Evolutionary conservation across 2,113 vertebrate species (phyloP).

Genomic region (Barbus barbus): DNA sequence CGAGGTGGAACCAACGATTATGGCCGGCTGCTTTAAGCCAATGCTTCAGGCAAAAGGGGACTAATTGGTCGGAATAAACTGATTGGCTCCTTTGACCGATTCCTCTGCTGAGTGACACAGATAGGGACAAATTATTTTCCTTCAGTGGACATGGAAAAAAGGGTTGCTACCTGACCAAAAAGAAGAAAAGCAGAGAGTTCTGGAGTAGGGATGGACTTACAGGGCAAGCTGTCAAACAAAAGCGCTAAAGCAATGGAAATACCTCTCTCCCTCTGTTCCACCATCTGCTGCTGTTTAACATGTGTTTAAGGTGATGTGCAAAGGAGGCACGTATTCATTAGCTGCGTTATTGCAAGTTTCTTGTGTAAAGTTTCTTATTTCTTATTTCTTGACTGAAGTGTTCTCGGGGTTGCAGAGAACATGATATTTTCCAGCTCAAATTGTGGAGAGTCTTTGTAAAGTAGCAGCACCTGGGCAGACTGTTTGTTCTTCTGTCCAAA

Average conservation of each 20-base stretch:
- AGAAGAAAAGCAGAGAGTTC: slow-evolving; percentile 24
- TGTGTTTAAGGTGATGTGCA: slow-evolving; percentile 33
- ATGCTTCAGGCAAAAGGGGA: slow-evolving; percentile 37
- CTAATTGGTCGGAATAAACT: slow-evolving; percentile 65
- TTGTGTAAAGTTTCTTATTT: not conserved
- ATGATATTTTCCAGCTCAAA: not conserved
- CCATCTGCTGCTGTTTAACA: slow-evolving; percentile 54
- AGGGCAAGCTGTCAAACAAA: slow-evolving; percentile 38
- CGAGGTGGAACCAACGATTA: slow-evolving; percentile 58
- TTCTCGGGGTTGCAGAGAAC: not conserved
- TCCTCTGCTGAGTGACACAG: slow-evolving; percentile 49
- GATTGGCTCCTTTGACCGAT: slow-evolving; percentile 65
- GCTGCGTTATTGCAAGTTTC: not conserved
- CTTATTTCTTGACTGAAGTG: not conserved
- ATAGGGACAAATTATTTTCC: slow-evolving; percentile 53
- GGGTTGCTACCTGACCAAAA: slow-evolving; percentile 49
- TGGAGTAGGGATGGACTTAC: not conserved
- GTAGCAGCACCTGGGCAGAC: not conserved
- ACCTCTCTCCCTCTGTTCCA: slow-evolving; percentile 46
- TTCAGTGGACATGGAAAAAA: slow-evolving; percentile 52
- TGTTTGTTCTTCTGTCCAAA: not conserved
- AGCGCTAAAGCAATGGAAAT: slow-evolving; percentile 20
- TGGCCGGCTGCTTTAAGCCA: slow-evolving; percentile 37
- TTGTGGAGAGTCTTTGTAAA: not conserved
- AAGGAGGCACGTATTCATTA: not conserved